Percentiles rank a stretch among this genome's conserved stretches.
Conservation (phyloP, 2,888 invertebrate genomes). For the Lasiommata megera region DNA sequence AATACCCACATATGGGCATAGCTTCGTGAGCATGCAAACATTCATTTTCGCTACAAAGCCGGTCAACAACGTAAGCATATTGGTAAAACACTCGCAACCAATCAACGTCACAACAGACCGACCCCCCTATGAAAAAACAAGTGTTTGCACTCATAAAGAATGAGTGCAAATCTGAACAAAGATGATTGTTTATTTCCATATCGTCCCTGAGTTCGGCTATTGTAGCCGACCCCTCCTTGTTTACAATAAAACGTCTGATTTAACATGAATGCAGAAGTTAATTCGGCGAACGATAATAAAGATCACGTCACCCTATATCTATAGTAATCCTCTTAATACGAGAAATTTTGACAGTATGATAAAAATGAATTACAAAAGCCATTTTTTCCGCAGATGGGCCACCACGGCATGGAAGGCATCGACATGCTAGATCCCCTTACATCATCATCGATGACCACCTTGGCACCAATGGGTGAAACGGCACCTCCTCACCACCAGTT, state of each 20-base stretch:
- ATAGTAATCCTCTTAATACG: conserved; percentile 57
- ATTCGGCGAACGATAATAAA: conserved; percentile 62
- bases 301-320: conserved; percentile 42
- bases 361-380: conserved; percentile 73
- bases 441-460: conserved; percentile 93
- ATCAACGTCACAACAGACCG: conserved; percentile 69
- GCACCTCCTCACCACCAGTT: conserved; percentile 88
- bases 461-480: conserved; percentile 94
- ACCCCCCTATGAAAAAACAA: conserved; percentile 62
- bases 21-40: conserved; percentile 52
- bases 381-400: conserved; percentile 89
- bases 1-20: conserved; percentile 41
- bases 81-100: conserved; percentile 75
- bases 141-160: conserved; percentile 78
- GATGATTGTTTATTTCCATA: conserved; percentile 76
- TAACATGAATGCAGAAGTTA: conserved; percentile 72
- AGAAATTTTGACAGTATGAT: conserved; percentile 62
- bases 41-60: conserved; percentile 72
- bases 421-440: conserved; percentile 94
- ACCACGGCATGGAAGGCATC: conserved; percentile 94
- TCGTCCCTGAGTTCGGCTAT: conserved; percentile 58
- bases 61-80: conserved; percentile 71
- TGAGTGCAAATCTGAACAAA: conserved; percentile 76
- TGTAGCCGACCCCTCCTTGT: conserved; percentile 55
- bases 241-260: conserved; percentile 72